These are phyloP conservation scores for Cheilosia urbana DNA, from an alignment of 2,888 invertebrate genomes.

Conservation along the genomic window DNA sequence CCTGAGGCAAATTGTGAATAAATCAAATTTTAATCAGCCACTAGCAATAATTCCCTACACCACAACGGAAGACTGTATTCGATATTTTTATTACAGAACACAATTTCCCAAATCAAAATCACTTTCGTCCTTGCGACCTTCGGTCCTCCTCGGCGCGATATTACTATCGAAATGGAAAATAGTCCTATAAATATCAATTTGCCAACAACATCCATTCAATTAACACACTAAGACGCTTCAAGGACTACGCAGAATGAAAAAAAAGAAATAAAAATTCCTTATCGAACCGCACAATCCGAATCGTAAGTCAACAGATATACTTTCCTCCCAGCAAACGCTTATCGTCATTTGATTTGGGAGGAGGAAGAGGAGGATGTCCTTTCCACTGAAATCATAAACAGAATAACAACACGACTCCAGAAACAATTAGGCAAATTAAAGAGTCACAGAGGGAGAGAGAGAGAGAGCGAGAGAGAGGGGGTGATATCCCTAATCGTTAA, in stretches of 20 bases:
- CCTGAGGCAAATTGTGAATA: neutral
- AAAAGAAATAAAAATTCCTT: conserved; percentile 30
- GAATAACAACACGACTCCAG: conserved; percentile 16
- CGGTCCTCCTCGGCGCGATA: neutral
- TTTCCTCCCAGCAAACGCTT: neutral
- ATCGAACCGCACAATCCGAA: conserved; percentile 38
- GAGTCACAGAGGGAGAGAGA: neutral
- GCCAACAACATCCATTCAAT: conserved; percentile 28
- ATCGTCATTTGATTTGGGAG: conserved; percentile 15
- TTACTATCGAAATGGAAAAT: neutral
- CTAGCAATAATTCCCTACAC: conserved; percentile 30
- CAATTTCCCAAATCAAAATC: conserved; percentile 37
- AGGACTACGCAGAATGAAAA: conserved; percentile 18
- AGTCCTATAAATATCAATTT: neutral
- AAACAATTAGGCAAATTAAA: conserved; percentile 58
- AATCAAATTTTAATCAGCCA: conserved; percentile 33
- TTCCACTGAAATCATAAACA: neutral
- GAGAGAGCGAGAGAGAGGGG: neutral
- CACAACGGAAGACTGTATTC: conserved; percentile 33
- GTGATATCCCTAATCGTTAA: conserved; percentile 24
- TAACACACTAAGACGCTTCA: conserved; percentile 35
- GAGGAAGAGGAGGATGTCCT: conserved; percentile 24
- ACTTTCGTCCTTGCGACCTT: neutral
- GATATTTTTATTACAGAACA: conserved; percentile 33
- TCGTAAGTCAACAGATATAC: conserved; percentile 35